These are phyloP conservation scores for Helostoma temminkii DNA, from an alignment of 2,797 vertebrate genomes.

Conservation along the genomic window DNA sequence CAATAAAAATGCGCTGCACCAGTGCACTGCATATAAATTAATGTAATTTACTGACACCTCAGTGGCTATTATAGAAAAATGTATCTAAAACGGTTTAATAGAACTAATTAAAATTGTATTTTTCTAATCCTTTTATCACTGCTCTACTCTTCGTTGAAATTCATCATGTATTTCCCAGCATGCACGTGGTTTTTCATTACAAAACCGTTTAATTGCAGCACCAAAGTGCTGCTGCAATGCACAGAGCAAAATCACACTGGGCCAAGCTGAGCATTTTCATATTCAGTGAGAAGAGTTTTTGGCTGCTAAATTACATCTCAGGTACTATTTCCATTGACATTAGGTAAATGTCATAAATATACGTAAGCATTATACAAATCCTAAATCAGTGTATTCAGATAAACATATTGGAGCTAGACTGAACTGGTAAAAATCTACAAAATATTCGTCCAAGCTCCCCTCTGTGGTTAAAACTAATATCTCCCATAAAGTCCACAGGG, in stretches of 20 bases:
- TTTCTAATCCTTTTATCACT: slow-evolving; percentile 67
- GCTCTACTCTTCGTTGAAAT: slow-evolving; percentile 42
- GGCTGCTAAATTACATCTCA: slow-evolving; percentile 28
- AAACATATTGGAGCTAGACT: background rate
- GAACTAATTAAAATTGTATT: slow-evolving; percentile 67
- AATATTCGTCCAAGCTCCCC: slow-evolving; percentile 21
- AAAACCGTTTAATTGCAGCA: slow-evolving; percentile 41
- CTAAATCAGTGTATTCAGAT: slow-evolving; percentile 3
- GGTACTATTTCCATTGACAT: slow-evolving; percentile 7
- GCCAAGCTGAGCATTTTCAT: slow-evolving; percentile 33
- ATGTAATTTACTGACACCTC: slow-evolving; percentile 36
- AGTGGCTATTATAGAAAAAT: slow-evolving; percentile 35
- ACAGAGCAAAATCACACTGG: slow-evolving; percentile 30
- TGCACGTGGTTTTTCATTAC: slow-evolving; percentile 45
- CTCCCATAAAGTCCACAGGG: slow-evolving; percentile 12
- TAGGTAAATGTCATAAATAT: slow-evolving; percentile 23
- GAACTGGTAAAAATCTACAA: slow-evolving; percentile 1
- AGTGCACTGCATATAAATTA: slow-evolving; percentile 36
- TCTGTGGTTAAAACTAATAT: slow-evolving; percentile 8
- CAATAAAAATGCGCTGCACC: slow-evolving; percentile 40
- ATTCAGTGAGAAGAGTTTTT: slow-evolving; percentile 25
- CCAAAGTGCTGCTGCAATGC: slow-evolving; percentile 21
- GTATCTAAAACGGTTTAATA: slow-evolving; percentile 40
- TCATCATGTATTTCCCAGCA: slow-evolving; percentile 48
- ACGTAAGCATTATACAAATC: slow-evolving; percentile 12